Evolutionary conservation across 2,113 vertebrate genomes (phyloP).

Genomic region (Scophthalmus maximus): DNA sequence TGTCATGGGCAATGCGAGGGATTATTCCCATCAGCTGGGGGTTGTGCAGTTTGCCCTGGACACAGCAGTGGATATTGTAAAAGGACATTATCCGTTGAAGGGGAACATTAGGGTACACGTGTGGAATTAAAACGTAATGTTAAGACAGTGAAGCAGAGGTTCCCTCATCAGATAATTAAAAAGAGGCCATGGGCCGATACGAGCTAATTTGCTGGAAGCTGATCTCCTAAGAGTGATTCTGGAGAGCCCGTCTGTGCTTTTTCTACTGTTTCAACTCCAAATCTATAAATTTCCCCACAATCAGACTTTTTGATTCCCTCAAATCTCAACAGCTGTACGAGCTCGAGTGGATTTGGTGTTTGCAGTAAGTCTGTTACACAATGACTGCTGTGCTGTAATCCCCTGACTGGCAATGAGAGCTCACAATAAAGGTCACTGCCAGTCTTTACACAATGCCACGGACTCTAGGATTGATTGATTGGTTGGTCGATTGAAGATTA

Average conservation of each 20-base stretch:
- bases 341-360: background rate
- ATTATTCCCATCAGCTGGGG: conserved; percentile 94
- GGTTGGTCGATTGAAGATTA: background rate
- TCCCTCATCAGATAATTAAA: conserved; percentile 17
- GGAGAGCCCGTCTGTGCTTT: background rate
- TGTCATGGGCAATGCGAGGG: conserved; percentile 91
- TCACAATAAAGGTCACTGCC: background rate
- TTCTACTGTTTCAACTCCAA: background rate
- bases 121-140: conserved; percentile 1
- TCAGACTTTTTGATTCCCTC: background rate
- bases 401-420: background rate
- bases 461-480: background rate
- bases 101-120: no score
- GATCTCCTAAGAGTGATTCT: background rate
- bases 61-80: background rate
- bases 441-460: background rate
- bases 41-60: conserved; percentile 92
- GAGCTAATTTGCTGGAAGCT: background rate
- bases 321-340: no score
- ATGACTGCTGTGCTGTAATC: conserved; percentile 19
- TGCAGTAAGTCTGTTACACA: conserved; percentile 41
- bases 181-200: background rate
- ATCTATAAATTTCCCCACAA: background rate
- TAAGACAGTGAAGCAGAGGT: background rate
- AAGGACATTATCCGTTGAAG: background rate